phyloP scores from a whole-genome alignment of 1,140 invertebrate genomes.

The Drosophila miranda region DNA sequence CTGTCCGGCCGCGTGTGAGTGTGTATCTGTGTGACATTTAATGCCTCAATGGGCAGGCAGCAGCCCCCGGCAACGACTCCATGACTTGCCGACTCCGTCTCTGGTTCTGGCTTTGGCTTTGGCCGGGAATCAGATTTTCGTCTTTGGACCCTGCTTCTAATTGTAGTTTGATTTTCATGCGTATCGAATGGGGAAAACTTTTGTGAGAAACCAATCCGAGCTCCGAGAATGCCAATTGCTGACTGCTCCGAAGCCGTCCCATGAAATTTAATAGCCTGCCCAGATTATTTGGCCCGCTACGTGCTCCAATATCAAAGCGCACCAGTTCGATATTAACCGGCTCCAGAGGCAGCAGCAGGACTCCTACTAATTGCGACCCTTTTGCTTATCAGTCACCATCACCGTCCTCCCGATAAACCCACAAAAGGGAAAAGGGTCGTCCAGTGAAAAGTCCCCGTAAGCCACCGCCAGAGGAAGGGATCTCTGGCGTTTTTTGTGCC shows the following conservation, averaged over 20 bases:
- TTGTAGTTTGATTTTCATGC: constrained; percentile 78
- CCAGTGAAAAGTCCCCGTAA: constrained; percentile 1
- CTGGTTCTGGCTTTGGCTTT: constrained; percentile 15
- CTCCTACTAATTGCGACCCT: constrained; percentile 72
- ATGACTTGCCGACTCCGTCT: constrained; percentile 1
- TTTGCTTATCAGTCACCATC: constrained; percentile 49
- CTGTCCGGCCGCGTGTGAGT: constrained; percentile 1
- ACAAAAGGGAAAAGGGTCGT: constrained; percentile 22
- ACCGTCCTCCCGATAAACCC: neutral
- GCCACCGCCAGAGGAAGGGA: constrained; percentile 30
- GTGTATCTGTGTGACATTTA: constrained; percentile 33
- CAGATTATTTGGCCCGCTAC: constrained; percentile 58
- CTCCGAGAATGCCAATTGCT: constrained; percentile 37
- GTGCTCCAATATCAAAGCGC: constrained; percentile 55
- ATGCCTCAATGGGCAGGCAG: constrained; percentile 34
- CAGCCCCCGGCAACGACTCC: constrained; percentile 12
- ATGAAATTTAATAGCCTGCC: constrained; percentile 63
- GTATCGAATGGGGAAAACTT: constrained; percentile 71
- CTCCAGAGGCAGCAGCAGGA: constrained; percentile 19
- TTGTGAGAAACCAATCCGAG: constrained; percentile 26
- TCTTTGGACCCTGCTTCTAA: constrained; percentile 60
- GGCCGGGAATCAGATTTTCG: constrained; percentile 20
- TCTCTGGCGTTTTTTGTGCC: constrained; percentile 7
- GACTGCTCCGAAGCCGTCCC: constrained; percentile 8
- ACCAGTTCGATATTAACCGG: constrained; percentile 46